Base-by-base conservation (phyloP, 1,140 invertebrate species). In the Rhopalosiphum maidis region DNA sequence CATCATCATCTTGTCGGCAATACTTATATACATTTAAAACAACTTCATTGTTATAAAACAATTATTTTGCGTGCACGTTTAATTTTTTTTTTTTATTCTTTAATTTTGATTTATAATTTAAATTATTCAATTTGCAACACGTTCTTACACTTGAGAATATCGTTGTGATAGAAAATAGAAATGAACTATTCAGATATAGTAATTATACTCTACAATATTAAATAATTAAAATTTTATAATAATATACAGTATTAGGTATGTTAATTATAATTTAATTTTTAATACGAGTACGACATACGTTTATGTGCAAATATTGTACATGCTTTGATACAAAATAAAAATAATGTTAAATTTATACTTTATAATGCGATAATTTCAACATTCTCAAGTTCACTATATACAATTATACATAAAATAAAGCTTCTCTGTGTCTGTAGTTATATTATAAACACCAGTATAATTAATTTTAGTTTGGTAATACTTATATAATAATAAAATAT, bases 131-230 rank as follows among this genome's bases (percentile, higher is more conserved):
- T n/a, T 18, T 30, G 30, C 0, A 15, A 60, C n/a, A n/a, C 30
- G 55, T 85, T 30, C 9, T 85, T 23, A 37, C 0, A 41, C 30
- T 46, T 43, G 83, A 86, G 23, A 86, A 23, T 86, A 11, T 30
- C 11, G 2, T 43, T 41, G 41, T 15, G 30, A 15, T 43, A 22
- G 15, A 46, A 86, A 86, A 86, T 30, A 22, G 0, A 86, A 46
- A 86, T 86, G 83, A 25, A 86, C 83, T 86, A 86, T 43, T 86
- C 83, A 46, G 83, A 30, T 11, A 86, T 86, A 46, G 83, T 86
- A 86, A 86, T 25, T 85, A 85, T 85, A 41, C 82, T 21, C 23
- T 41, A 85, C 82, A 41, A 85, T 85, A 43, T 85, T 68, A n/a
- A 68, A n/a, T 68, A 68, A 68, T n/a, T n/a, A n/a, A 18, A 68